Evolutionary conservation across 2,113 vertebrate genomes (phyloP).

Genomic region (Aramus guarauna): DNA sequence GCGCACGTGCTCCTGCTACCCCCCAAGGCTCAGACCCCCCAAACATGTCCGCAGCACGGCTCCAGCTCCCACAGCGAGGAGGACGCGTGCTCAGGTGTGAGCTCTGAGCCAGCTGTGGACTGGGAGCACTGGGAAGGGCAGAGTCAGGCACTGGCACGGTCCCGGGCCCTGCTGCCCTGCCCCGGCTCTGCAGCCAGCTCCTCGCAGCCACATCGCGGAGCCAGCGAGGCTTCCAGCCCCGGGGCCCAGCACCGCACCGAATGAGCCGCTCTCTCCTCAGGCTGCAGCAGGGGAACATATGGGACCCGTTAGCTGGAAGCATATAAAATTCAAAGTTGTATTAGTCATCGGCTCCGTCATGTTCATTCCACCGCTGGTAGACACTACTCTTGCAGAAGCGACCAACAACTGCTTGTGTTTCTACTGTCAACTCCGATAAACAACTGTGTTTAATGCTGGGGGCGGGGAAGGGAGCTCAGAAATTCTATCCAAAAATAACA

Average conservation of each 20-base stretch:
- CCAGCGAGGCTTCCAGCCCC: neutral
- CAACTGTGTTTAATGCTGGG: neutral
- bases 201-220: fast-evolving
- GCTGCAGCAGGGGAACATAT: neutral
- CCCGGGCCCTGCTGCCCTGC: neutral
- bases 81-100: fast-evolving
- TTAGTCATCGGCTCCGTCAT: conserved; percentile 18
- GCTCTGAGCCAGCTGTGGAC: fast-evolving
- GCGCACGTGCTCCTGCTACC: fast-evolving
- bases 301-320: conserved; percentile 28
- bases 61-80: neutral
- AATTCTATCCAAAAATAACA: neutral
- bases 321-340: neutral
- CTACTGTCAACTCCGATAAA: conserved; percentile 53
- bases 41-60: fast-evolving
- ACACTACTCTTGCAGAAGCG: conserved; percentile 19
- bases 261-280: fast-evolving
- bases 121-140: neutral
- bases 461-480: neutral
- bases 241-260: neutral
- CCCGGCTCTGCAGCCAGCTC: fast-evolving
- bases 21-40: fast-evolving
- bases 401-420: conserved; percentile 29
- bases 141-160: fast-evolving
- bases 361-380: conserved; percentile 11